Evolutionary conservation across 2,888 invertebrate genomes (phyloP).

Genomic region (Brachyptera putata): DNA sequence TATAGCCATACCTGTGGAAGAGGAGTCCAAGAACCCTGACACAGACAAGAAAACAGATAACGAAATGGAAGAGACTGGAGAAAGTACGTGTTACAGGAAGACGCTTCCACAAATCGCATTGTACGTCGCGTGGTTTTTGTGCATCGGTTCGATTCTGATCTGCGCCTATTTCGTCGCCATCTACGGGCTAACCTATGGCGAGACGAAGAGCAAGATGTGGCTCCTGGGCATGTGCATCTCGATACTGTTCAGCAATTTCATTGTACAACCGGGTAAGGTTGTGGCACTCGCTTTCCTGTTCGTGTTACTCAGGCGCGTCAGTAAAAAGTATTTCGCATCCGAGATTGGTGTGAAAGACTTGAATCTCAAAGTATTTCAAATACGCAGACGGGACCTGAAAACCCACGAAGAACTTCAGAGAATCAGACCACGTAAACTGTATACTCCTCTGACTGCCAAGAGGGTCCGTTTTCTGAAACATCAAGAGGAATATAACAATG

Average conservation of each 20-base stretch:
- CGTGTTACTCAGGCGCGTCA: too few relatives aligned
- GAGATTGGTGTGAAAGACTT: background rate
- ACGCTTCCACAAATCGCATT: background rate
- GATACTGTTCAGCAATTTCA: constrained; percentile 10
- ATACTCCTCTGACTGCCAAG: background rate
- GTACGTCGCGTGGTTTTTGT: constrained; percentile 18
- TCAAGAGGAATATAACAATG: background rate
- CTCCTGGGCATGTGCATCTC: background rate
- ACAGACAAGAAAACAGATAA: background rate
- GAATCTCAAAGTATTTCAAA: background rate
- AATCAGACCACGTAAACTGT: background rate
- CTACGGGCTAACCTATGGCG: constrained; percentile 13
- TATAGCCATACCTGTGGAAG: background rate
- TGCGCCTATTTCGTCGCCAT: constrained; percentile 1
- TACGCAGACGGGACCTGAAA: background rate
- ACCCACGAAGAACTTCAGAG: background rate
- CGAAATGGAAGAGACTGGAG: background rate
- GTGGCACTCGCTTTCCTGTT: background rate
- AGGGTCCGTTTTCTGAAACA: background rate
- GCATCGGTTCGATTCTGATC: background rate
- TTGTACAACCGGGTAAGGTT: constrained; percentile 23
- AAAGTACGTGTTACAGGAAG: background rate
- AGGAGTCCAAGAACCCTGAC: background rate
- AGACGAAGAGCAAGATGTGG: constrained; percentile 1
- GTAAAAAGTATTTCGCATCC: too few relatives aligned